phyloP scores from a whole-genome alignment of 1,140 invertebrate genomes.

The Archivesica marissinica region DNA sequence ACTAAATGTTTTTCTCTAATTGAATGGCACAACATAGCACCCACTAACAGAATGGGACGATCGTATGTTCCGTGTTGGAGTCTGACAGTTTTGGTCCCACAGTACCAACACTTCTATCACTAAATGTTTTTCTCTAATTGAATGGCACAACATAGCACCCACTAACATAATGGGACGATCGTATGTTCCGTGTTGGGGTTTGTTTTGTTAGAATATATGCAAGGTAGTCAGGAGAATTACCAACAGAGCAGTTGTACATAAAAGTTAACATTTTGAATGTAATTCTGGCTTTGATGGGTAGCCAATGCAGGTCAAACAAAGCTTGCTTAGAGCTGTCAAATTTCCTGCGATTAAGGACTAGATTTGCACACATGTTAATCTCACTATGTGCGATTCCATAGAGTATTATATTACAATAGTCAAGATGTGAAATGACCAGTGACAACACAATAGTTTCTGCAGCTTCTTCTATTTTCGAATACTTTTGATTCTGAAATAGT shows the following conservation, averaged over 20 bases:
- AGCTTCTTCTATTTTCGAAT: not conserved
- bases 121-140: no score
- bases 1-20: no score
- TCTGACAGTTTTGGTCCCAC: no score
- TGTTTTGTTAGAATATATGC: not conserved
- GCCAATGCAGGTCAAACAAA: constrained; percentile 6
- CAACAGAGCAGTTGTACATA: not conserved
- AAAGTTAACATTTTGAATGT: not conserved
- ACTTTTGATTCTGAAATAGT: not conserved
- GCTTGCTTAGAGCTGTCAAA: constrained; percentile 2
- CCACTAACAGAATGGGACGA: no score
- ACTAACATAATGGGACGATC: no score
- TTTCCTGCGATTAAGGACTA: not conserved
- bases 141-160: no score
- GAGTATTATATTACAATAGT: constrained; percentile 22
- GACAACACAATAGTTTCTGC: not conserved
- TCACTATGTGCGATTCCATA: constrained; percentile 15
- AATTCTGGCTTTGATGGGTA: constrained; percentile 5
- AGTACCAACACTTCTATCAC: no score
- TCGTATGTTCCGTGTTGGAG: no score
- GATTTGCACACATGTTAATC: constrained; percentile 7
- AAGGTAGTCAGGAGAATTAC: not conserved
- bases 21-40: no score
- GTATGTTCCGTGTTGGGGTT: no score
- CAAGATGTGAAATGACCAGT: constrained; percentile 3